Evolutionary conservation across 2,113 vertebrate species (phyloP).

Genomic region (Gymnarchus niloticus): DNA sequence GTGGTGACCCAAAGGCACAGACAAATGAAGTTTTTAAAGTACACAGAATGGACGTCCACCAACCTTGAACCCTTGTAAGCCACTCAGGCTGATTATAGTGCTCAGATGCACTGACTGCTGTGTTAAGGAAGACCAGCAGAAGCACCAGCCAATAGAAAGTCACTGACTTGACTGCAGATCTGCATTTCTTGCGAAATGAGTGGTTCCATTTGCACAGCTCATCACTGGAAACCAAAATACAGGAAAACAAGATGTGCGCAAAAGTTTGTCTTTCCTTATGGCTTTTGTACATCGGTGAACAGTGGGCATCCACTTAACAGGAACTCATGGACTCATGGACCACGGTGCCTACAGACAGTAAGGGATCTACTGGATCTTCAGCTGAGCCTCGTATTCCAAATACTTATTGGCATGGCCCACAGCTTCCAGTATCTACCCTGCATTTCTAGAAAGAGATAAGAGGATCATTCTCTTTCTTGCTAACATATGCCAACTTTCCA

Average conservation of each 20-base stretch:
- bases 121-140: constrained; percentile 88
- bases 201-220: constrained; percentile 67
- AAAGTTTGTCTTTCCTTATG: background rate
- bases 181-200: constrained; percentile 69
- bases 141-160: constrained; percentile 85
- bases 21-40: background rate
- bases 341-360: too few relatives aligned
- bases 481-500: background rate
- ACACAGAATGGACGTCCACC: background rate
- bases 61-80: constrained; percentile 81
- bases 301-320: too few relatives aligned
- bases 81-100: constrained; percentile 80
- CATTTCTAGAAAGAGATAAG: too few relatives aligned
- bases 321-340: too few relatives aligned
- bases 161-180: constrained; percentile 76
- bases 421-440: too few relatives aligned
- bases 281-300: too few relatives aligned
- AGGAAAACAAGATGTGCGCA: background rate
- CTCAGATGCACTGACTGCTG: constrained; percentile 80
- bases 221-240: constrained; percentile 45
- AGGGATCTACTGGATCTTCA: too few relatives aligned
- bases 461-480: too few relatives aligned
- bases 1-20: background rate
- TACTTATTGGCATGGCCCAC: too few relatives aligned
- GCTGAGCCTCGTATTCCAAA: too few relatives aligned